Evolutionary conservation across 1,140 invertebrate species (phyloP), one percentile per base, ranked within the genome.

Genomic region (Leguminivora glycinivorella): DNA sequence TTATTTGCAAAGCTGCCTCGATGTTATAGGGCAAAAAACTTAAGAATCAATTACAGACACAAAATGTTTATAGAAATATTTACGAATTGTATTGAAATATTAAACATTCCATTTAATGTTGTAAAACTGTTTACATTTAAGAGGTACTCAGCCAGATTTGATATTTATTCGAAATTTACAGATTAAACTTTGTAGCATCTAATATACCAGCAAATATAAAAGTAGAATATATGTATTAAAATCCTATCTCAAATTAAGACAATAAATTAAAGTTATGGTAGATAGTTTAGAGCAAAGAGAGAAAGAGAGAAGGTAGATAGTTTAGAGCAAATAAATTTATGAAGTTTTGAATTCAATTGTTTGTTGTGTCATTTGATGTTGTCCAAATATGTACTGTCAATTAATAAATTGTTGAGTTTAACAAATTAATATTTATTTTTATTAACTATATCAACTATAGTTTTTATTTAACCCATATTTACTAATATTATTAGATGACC

Each of bases 351-450:
- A 56, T 63, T 31, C 0, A 9, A 63, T 29, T 63, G 58, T 63
- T 63, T n/a, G 31, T 4, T 29, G 58, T 63, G 58, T 63, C 5
- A 29, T 63, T 63, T 17, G 67, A 72, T 77, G 72, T 73, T 74
- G 72, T 72, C 69, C 38, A 71, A 71, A 73, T 72, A 66, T 70
- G 26, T 63, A 63, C 67, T 73, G 74, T 78, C 73, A 78, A 78
- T 78, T 78, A 73, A 71, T 75, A 83, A 80, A 83, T 43, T 83
- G 74, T 78, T 77, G 68, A 77, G 68, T 75, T 74, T 29, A 74
- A 22, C 6, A 67, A 67, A 66, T 47, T 69, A n/a, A 43, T 14
- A 34, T 14, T 67, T 9, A 14, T 63, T 63, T 63, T n/a, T 34
- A 9, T 67, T 67, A 38, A 22, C 9, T 22, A 2, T 52, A n/a